A percentile compares a stretch with the other conserved stretches of the same genome.
Evolutionary conservation across 2,113 vertebrate genomes (phyloP).

Genomic region (Heptranchias perlo): DNA sequence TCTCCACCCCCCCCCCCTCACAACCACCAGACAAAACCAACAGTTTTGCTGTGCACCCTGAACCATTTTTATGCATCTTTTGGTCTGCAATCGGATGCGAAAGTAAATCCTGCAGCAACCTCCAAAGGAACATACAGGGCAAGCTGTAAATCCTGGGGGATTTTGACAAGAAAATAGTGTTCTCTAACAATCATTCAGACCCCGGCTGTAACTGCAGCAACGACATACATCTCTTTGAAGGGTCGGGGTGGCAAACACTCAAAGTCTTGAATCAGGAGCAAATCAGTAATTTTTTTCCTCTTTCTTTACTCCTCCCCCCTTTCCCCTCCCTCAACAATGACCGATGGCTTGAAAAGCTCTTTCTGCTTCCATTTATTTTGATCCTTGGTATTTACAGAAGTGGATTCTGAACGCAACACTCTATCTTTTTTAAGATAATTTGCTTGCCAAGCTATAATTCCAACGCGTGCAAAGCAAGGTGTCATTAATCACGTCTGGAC

Average conservation of each 20-base stretch:
- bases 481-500: not conserved
- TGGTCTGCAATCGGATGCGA: not conserved
- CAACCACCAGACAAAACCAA: too few relatives aligned
- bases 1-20: too few relatives aligned
- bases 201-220: not conserved
- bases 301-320: not conserved
- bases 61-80: not conserved
- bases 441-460: conserved; percentile 25
- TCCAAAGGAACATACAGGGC: not conserved
- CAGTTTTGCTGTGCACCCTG: not conserved
- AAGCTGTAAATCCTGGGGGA: not conserved
- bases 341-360: not conserved
- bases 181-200: not conserved
- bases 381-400: not conserved
- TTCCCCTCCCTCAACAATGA: not conserved
- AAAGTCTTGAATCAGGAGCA: not conserved
- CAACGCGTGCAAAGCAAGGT: not conserved
- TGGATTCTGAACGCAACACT: not conserved
- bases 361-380: not conserved
- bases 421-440: not conserved
- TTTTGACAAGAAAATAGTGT: not conserved
- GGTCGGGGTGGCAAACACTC: not conserved
- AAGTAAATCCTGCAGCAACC: not conserved
- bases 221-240: not conserved
- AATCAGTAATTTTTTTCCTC: not conserved